phyloP scores from a whole-genome alignment of 2,797 vertebrate species.

The Epinephelus coioides region DNA sequence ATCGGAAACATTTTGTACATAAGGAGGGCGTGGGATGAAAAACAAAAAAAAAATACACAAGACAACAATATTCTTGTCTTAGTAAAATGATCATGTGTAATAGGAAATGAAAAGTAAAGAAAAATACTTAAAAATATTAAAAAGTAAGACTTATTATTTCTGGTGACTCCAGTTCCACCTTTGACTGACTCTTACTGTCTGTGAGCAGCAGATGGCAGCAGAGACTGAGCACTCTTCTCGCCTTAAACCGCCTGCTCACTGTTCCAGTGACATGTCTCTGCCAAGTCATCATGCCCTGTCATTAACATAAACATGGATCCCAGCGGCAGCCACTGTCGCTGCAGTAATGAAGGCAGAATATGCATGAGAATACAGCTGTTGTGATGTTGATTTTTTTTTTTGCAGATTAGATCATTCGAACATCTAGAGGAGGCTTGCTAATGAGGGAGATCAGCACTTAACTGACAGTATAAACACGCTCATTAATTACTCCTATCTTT shows the following conservation, averaged over 20 bases:
- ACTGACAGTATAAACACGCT: slow-evolving; percentile 35
- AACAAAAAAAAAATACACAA: no score
- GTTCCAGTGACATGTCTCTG: not conserved
- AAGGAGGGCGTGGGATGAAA: no score
- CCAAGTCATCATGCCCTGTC: slow-evolving; percentile 29
- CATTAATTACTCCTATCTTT: slow-evolving; percentile 21
- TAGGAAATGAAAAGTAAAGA: not conserved
- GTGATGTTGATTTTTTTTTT: not conserved
- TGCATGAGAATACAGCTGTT: slow-evolving; percentile 35
- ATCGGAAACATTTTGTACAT: no score
- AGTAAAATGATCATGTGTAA: not conserved
- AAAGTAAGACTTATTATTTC: no score
- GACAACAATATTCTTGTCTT: not conserved
- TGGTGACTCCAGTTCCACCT: not conserved
- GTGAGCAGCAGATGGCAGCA: slow-evolving; percentile 80
- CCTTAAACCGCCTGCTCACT: not conserved
- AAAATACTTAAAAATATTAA: not conserved
- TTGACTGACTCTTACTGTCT: not conserved
- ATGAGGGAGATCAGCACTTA: slow-evolving; percentile 33
- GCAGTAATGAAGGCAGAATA: slow-evolving; percentile 35
- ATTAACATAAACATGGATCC: slow-evolving; percentile 27
- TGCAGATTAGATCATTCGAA: slow-evolving; percentile 19
- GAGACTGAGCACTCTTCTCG: slow-evolving; percentile 27
- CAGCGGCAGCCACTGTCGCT: slow-evolving; percentile 4
- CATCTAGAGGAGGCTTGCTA: slow-evolving; percentile 16